Evolutionary conservation across 2,888 invertebrate genomes (phyloP).

Genomic region (Hylaea fasciaria): DNA sequence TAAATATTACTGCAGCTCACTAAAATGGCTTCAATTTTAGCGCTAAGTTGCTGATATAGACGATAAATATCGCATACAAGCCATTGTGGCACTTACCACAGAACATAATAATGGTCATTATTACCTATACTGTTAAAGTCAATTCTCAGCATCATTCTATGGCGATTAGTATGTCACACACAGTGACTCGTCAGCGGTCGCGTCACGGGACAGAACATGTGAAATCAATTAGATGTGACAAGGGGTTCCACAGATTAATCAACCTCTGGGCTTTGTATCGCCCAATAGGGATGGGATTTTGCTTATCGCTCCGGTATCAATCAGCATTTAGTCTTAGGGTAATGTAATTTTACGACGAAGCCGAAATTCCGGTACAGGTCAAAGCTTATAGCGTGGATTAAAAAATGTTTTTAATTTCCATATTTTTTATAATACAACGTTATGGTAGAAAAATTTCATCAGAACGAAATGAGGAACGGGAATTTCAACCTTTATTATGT

Average conservation of each 20-base stretch:
- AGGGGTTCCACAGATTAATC: conserved; percentile 27
- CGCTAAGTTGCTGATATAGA: conserved; percentile 42
- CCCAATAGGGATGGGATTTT: background rate
- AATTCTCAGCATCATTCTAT: conserved; percentile 31
- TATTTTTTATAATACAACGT: background rate
- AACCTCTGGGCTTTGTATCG: conserved; percentile 19
- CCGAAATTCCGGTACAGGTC: too few species aligned
- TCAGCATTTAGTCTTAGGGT: conserved; percentile 23
- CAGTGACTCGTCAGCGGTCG: conserved; percentile 16
- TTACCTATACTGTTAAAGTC: conserved; percentile 24
- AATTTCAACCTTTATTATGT: too few species aligned
- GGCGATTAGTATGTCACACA: conserved; percentile 30
- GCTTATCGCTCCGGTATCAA: conserved; percentile 18
- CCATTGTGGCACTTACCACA: conserved; percentile 37
- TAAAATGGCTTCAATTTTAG: conserved; percentile 45
- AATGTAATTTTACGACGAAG: conserved; percentile 7
- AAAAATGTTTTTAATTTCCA: too few species aligned
- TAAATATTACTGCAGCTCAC: conserved; percentile 38
- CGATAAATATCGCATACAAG: conserved; percentile 40
- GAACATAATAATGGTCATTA: conserved; percentile 30
- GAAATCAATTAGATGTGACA: conserved; percentile 34
- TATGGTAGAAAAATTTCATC: too few species aligned
- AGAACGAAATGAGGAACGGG: too few species aligned
- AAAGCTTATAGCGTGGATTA: too few species aligned
- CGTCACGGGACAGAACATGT: conserved; percentile 38